Evolutionary conservation across 2,888 invertebrate genomes (phyloP), one percentile per base, ranked within the genome.

Genomic region (Agrotis exclamationis): DNA sequence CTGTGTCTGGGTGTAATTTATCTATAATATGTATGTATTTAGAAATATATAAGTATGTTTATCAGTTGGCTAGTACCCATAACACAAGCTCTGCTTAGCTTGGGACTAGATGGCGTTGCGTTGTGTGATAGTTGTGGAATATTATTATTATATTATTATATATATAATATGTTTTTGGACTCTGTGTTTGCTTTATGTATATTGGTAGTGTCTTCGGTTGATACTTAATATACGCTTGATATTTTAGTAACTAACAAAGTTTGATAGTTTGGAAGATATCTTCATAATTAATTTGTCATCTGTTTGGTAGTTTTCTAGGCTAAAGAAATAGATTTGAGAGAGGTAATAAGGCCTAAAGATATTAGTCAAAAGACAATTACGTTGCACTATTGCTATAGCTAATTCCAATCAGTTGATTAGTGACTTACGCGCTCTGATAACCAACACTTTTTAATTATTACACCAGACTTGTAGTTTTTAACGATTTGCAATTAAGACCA

Each of bases 351-450:
- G 14, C 16, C 11, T 47, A 24, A n/a, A 70, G 20, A 22, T 75
- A 20, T 65, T 11, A 57, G 22, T 66, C 24, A 59, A 63, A 74
- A 67, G 63, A 65, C 48, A 78, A 78, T 78, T 65, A 80, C 51
- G 80, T 59, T n/a, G 76, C 39, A 48, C 59, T 44, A 70, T 80
- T 79, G 63, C 79, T 66, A 53, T 66, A 66, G 14, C 80, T 57
- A 76, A 81, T 63, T 33, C n/a, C 72, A 77, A 77, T 81, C 72
- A 70, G 65, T 69, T 60, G 77, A 81, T 80, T 80, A 59, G 80
- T 75, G 69, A 65, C 76, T 77, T 80, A 80, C 64, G 65, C 78
- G 78, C 65, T 78, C 78, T 78, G 63, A 75, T 78, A 80, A 78
- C 6, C 80, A 80, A 44, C 28, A 22, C 62, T 65, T 74, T 79